Evolutionary conservation across 2,888 invertebrate genomes (phyloP).

Genomic region (Caenorhabditis doughertyi): DNA sequence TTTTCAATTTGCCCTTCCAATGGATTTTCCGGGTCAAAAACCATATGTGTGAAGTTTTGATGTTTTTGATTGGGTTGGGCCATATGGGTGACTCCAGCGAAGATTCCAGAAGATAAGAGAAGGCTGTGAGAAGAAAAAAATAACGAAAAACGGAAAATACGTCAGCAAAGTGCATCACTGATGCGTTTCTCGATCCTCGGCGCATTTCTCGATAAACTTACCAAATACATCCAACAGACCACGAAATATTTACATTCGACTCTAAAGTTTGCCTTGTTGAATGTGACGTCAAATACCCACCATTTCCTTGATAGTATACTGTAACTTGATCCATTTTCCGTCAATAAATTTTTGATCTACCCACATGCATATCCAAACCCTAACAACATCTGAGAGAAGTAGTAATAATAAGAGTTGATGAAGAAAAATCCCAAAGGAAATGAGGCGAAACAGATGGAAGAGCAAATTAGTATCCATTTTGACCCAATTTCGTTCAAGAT

Average conservation of each 20-base stretch:
- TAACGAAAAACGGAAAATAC: too few relatives aligned
- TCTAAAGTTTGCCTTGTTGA: conserved; percentile 68
- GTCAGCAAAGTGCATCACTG: background rate
- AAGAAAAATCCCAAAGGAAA: conserved; percentile 69
- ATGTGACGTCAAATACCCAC: conserved; percentile 69
- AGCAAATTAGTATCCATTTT: conserved; percentile 52
- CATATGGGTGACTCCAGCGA: conserved; percentile 44
- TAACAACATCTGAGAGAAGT: conserved; percentile 58
- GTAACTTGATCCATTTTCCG: too few relatives aligned
- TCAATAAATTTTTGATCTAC: too few relatives aligned
- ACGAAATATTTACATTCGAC: conserved; percentile 66
- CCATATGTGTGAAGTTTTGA: conserved; percentile 2
- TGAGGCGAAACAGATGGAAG: conserved; percentile 54
- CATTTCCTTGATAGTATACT: conserved; percentile 72
- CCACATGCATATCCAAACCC: conserved; percentile 72
- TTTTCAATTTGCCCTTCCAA: conserved; percentile 5
- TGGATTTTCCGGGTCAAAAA: background rate
- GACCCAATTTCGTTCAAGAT: conserved; percentile 55
- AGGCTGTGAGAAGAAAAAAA: conserved; percentile 30
- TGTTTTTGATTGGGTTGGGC: background rate
- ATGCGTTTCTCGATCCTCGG: background rate
- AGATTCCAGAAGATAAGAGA: conserved; percentile 36
- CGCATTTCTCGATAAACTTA: conserved; percentile 20
- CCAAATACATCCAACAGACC: conserved; percentile 70
- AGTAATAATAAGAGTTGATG: conserved; percentile 67